These are phyloP conservation scores for Centropristis striata DNA, from an alignment of 2,113 vertebrate species.

Conservation along the genomic window DNA sequence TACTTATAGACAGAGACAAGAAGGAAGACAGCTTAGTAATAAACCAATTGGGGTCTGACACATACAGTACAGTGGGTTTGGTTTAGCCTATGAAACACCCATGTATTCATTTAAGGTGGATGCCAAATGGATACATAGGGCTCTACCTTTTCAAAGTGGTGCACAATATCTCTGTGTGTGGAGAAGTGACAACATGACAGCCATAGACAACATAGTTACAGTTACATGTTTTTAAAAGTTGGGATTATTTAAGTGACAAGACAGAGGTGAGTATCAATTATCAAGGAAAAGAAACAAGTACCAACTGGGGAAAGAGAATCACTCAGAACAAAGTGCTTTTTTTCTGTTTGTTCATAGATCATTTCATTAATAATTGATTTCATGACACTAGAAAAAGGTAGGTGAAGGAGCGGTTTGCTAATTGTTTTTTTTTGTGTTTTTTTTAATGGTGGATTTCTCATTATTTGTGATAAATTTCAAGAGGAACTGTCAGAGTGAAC, in stretches of 20 bases:
- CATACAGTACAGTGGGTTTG: constrained; percentile 68
- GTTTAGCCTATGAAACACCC: constrained; percentile 49
- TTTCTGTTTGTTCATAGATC: constrained; percentile 33
- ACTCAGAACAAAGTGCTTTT: constrained; percentile 53
- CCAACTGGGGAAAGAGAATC: constrained; percentile 74
- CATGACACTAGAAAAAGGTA: constrained; percentile 23
- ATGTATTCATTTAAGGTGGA: constrained; percentile 76
- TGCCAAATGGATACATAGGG: constrained; percentile 79
- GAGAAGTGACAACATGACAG: constrained; percentile 69
- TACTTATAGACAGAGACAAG: constrained; percentile 79
- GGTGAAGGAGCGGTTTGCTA: constrained; percentile 53
- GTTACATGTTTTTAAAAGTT: constrained; percentile 12
- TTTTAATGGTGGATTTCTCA: constrained; percentile 57
- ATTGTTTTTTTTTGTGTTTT: not conserved
- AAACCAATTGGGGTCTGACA: constrained; percentile 73
- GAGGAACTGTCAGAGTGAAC: constrained; percentile 28
- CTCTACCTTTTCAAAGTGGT: constrained; percentile 73
- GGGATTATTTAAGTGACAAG: constrained; percentile 49
- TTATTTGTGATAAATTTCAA: constrained; percentile 29
- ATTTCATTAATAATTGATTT: constrained; percentile 53
- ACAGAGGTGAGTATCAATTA: constrained; percentile 56
- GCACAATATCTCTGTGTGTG: constrained; percentile 61
- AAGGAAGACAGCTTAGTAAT: constrained; percentile 68
- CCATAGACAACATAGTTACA: constrained; percentile 71
- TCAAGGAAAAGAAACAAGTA: constrained; percentile 71